These are phyloP conservation scores for Nemopilema nomurai DNA, from an alignment of 30 jellyfish, hydroid and myxozoan genomes.

Conservation along the genomic window DNA sequence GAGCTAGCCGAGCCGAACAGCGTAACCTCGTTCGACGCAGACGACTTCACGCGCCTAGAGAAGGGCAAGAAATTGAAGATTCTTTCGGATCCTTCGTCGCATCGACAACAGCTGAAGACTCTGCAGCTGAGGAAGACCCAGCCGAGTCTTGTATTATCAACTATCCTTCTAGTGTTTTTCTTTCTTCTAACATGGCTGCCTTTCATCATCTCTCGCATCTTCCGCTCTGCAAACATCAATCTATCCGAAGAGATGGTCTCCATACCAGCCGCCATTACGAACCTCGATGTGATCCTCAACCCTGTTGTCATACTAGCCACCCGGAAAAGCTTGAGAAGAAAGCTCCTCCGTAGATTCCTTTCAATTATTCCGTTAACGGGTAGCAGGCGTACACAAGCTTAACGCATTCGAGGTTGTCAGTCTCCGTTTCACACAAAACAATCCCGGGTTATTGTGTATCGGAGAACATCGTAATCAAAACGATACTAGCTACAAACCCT, in stretches of 20 bases:
- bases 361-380: not conserved
- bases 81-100: conserved; percentile 5
- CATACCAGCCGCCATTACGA: conserved; percentile 21
- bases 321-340: conserved; percentile 15
- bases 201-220: conserved; percentile 4
- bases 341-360: not conserved
- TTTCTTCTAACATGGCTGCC: conserved; percentile 43
- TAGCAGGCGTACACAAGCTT: not conserved
- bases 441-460: no score
- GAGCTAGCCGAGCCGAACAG: not conserved
- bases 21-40: conserved; percentile 6
- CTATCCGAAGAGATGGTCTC: not conserved
- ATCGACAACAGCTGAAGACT: not conserved
- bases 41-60: conserved; percentile 16
- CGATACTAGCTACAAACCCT: no score
- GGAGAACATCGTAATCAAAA: no score
- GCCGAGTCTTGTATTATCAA: conserved; percentile 24
- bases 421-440: no score
- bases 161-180: conserved; percentile 17
- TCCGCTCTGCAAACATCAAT: not conserved
- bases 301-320: conserved; percentile 22
- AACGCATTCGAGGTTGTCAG: no score
- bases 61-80: conserved; percentile 19
- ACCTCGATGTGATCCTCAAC: conserved; percentile 1
- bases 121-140: not conserved